These are phyloP conservation scores for Chelidonichthys spinosus DNA, from an alignment of 2,797 vertebrate species.

Conservation along the genomic window DNA sequence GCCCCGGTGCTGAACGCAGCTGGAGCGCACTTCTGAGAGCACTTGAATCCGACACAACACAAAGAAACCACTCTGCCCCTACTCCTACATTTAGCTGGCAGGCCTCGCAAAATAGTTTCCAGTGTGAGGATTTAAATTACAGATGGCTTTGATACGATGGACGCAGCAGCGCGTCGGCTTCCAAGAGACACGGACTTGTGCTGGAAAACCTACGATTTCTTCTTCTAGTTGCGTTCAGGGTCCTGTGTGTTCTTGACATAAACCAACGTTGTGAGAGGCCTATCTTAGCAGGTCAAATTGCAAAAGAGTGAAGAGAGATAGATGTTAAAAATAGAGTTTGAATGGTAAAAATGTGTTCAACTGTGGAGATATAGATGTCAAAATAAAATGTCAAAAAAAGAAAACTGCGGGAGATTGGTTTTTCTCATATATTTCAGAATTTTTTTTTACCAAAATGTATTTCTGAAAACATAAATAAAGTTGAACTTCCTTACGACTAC, in stretches of 20 bases:
- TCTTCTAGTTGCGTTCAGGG: background rate
- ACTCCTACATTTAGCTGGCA: slow-evolving; percentile 70
- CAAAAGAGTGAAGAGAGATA: background rate
- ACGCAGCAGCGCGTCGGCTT: slow-evolving; percentile 16
- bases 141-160: slow-evolving; percentile 54
- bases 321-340: background rate
- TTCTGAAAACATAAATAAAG: too few species aligned
- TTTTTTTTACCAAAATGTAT: too few species aligned
- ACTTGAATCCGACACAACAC: slow-evolving; percentile 68
- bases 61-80: slow-evolving; percentile 57
- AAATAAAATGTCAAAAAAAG: background rate
- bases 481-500: too few species aligned
- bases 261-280: background rate
- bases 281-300: background rate
- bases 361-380: background rate
- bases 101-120: slow-evolving; percentile 49
- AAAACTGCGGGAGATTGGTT: background rate
- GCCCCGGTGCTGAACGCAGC: slow-evolving; percentile 60
- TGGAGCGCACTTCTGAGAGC: slow-evolving; percentile 71
- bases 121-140: slow-evolving; percentile 47
- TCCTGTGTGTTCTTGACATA: background rate
- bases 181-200: slow-evolving; percentile 6
- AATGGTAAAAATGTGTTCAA: background rate
- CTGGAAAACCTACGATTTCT: background rate
- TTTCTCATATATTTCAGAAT: too few species aligned